A percentile compares a stretch with the other conserved stretches of the same genome.
Conservation (phyloP, 2,113 vertebrate species). For the Calonectris borealis region DNA sequence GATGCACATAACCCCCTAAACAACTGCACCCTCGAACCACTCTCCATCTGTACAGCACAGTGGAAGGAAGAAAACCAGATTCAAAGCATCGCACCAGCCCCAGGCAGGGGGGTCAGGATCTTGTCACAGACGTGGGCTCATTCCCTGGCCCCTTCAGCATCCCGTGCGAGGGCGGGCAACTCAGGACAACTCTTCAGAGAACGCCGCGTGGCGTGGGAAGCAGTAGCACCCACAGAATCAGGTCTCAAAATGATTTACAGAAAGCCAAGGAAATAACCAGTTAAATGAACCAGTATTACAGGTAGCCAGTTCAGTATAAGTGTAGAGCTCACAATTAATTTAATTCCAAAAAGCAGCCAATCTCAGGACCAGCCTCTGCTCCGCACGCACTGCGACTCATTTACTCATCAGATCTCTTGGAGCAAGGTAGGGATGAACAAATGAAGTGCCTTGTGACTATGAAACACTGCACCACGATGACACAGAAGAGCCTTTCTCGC, state of each 20-base stretch:
- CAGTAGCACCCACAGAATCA: background rate
- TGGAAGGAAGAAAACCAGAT: background rate
- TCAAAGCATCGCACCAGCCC: background rate
- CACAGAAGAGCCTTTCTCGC: background rate
- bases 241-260: background rate
- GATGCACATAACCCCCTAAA: background rate
- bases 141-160: background rate
- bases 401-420: background rate
- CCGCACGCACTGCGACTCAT: background rate
- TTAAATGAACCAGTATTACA: background rate
- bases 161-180: background rate
- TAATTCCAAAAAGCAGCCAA: background rate
- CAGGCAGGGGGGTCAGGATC: background rate
- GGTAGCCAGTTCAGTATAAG: background rate
- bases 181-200: background rate
- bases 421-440: background rate
- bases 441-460: background rate
- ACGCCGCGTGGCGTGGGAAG: fast-evolving
- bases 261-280: background rate
- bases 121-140: background rate
- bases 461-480: background rate
- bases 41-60: background rate
- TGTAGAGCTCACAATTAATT: background rate
- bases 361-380: background rate
- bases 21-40: background rate